phyloP scores from a whole-genome alignment of 2,888 invertebrate species.

The Gonocerus acuteangulatus region DNA sequence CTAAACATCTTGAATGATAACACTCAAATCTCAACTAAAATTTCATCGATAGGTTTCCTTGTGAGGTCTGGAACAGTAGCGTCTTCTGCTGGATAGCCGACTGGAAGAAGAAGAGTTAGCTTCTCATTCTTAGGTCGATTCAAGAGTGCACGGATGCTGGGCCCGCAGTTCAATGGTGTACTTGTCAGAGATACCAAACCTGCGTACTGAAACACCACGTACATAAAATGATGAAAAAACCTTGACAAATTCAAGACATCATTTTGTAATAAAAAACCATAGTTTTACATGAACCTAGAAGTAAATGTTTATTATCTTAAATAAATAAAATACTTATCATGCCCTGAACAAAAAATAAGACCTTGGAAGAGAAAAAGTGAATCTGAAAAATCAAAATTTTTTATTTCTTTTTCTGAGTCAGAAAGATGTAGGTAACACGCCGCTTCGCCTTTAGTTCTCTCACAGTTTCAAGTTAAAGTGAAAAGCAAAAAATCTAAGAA shows the following conservation, averaged over 20 bases:
- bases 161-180: conserved; percentile 85
- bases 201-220: conserved; percentile 62
- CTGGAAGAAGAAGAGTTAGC: conserved; percentile 69
- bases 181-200: conserved; percentile 81
- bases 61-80: conserved; percentile 68
- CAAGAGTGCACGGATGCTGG: conserved; percentile 64
- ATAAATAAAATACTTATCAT: too few relatives aligned
- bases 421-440: too few relatives aligned
- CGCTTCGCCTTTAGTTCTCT: too few relatives aligned
- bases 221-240: not conserved
- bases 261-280: not conserved
- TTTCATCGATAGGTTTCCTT: conserved; percentile 65
- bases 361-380: too few relatives aligned
- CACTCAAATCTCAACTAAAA: conserved; percentile 54
- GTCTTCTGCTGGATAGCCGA: conserved; percentile 73
- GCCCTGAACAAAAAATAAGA: too few relatives aligned
- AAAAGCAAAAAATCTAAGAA: too few relatives aligned
- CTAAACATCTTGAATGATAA: not conserved
- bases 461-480: too few relatives aligned
- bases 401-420: too few relatives aligned
- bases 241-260: not conserved
- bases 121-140: conserved; percentile 74
- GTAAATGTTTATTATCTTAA: too few relatives aligned
- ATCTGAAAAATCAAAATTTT: too few relatives aligned
- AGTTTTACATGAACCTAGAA: too few relatives aligned